Conservation (phyloP, 2,113 vertebrate species). For the Aldabrachelys gigantea region DNA sequence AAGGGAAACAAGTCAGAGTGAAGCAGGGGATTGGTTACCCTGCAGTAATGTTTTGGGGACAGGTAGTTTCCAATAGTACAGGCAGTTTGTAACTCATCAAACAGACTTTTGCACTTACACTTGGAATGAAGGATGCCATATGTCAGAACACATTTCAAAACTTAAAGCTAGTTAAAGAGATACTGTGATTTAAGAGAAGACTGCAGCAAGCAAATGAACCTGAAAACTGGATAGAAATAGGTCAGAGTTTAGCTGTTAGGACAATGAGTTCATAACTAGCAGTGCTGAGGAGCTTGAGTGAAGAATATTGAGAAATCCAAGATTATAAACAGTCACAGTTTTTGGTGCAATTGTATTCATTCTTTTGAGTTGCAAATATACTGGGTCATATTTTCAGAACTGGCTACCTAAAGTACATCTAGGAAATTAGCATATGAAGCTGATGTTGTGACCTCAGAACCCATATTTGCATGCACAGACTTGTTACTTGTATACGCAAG, state of each 20-base stretch:
- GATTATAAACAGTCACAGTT: background rate
- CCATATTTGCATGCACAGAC: background rate
- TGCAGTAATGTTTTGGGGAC: slow-evolving; percentile 5
- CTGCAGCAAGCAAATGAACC: background rate
- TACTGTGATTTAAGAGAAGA: background rate
- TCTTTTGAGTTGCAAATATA: background rate
- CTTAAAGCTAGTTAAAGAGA: background rate
- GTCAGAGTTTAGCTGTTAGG: background rate
- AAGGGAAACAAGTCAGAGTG: slow-evolving; percentile 11
- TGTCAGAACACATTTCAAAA: background rate
- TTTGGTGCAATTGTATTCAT: background rate
- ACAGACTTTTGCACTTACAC: slow-evolving; percentile 2
- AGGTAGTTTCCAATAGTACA: background rate
- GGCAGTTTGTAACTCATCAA: background rate
- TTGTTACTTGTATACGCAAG: background rate
- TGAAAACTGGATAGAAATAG: background rate
- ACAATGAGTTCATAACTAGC: background rate
- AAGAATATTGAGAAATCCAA: background rate
- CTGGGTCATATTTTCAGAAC: background rate
- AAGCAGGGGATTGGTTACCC: slow-evolving; percentile 54
- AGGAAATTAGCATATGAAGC: slow-evolving; percentile 21
- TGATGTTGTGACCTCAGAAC: fast-evolving
- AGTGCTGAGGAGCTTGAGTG: background rate
- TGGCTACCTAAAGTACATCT: background rate
- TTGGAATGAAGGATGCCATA: no score